Base-by-base conservation (phyloP, 64 coral and sea anemone genomes). In the Orbicella faveolata region DNA sequence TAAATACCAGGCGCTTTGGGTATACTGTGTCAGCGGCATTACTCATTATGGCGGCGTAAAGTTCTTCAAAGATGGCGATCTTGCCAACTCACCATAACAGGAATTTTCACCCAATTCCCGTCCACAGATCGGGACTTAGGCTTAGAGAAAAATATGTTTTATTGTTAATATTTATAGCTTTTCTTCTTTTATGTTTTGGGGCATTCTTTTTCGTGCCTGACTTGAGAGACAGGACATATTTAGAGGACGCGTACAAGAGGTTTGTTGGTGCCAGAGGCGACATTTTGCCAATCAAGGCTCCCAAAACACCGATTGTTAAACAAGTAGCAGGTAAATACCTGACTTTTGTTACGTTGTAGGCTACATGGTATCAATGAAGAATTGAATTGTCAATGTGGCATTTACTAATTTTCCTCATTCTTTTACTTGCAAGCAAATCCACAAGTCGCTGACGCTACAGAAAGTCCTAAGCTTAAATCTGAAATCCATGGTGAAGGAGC, bases 121-220 rank as follows among this genome's bases (percentile, higher is more conserved):
- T 90, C 4, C 67, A 95, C 20, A 80, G 94, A 96, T 95, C 90
- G 48, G 91, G 97, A 9, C 94, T 99, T 61, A 86, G 97, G 74
- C 73, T 99, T 39, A 92, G 94, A 75, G 97, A 99, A 89, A 99
- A 99, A 76, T 99, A 99, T 90, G 97, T 99, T 36, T 88, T 99
- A 73, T 73, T 99, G 83, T 77, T 99, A 85, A 96, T 99, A 89
- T 99, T 95, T 93, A 63, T 93, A 91, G 94, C 94, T 69, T 99
- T 99, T 91, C 78, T 95, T 72, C 77, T 95, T 53, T 63, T 99
- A 86, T 96, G 94, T 79, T 99, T 99, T 87, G 97, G 97, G 6
- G 97, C 97, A 66, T 99, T 99, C 89, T 99, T 99, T 75, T 99
- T 95, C 81, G 97, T 99, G 4, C 97, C 94, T 14, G 97, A 99